Conservation (phyloP, 1,140 invertebrate genomes). For the Calliphora vicina region DNA sequence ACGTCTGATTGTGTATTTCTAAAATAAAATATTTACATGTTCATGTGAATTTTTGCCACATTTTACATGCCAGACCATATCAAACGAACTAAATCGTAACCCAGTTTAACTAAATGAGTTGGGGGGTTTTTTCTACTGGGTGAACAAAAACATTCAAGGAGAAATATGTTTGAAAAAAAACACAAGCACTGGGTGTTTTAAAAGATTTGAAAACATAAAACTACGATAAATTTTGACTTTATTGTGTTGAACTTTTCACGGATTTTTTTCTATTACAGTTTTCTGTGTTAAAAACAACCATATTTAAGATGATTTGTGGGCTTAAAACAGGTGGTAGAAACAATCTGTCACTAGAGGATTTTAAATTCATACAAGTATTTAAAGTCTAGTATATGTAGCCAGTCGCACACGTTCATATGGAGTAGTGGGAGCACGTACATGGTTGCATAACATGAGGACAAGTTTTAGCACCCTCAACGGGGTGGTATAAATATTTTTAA, state of each 20-base stretch:
- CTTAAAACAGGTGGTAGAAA: slow-evolving; percentile 20
- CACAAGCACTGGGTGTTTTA: background rate
- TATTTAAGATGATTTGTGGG: slow-evolving; percentile 20
- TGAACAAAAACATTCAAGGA: background rate
- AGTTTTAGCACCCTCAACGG: too few species aligned
- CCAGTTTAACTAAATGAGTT: background rate
- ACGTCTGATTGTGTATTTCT: background rate
- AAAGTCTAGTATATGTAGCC: too few species aligned
- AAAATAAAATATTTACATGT: background rate
- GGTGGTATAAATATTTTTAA: too few species aligned
- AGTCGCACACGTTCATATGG: too few species aligned
- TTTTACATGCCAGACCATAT: background rate
- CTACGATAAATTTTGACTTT: slow-evolving; percentile 32
- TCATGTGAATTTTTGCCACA: background rate
- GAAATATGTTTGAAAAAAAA: background rate
- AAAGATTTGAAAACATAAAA: slow-evolving; percentile 22
- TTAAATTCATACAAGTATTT: background rate
- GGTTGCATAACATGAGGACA: too few species aligned
- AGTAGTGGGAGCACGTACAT: too few species aligned
- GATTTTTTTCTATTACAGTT: background rate
- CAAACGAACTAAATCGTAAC: background rate
- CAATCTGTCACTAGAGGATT: slow-evolving; percentile 1
- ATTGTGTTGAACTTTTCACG: slow-evolving; percentile 3
- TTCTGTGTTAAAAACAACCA: background rate
- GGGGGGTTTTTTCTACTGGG: background rate